Evolutionary conservation across 2,888 invertebrate species (phyloP), one percentile per base, ranked within the genome.

Genomic region (Syrista parreyssii): DNA sequence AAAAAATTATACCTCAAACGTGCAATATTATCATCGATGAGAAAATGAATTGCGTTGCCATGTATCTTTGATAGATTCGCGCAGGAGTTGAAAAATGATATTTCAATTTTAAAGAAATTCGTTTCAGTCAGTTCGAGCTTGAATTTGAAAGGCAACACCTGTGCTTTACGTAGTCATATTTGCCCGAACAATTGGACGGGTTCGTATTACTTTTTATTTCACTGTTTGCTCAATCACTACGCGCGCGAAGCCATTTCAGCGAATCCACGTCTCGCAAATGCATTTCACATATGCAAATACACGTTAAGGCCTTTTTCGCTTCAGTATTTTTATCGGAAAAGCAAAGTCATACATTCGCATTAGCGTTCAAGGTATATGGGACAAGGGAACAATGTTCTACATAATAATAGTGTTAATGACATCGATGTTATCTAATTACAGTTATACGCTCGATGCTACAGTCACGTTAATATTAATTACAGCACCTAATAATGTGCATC

Each of bases 361-460:
- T 73, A 78, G 72, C 68, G 68, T 75, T 78, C 77, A 36, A 71
- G 71, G 36, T 75, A 74, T 71, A 74, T 31, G 75, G 68, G 75
- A 71, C 78, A 68, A 72, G 71, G 40, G 78, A 75, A 78, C 78
- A 75, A 75, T 75, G 75, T 75, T 72, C 73, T 73, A 72, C 36
- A 36, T 79, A 83, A 83, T 83, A 84, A 82, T 83, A 82, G 83
- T 84, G 87, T 87, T 87, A 87, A 87, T 87, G 86, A 84, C 81
- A 81, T 78, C 73, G 82, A 82, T 82, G 85, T 85, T 86, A 85
- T 84, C 83, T 85, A 85, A 87, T 83, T 84, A 84, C 84, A 86
- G 86, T 87, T 87, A 87, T 84, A 80, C 80, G 23, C 55, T 23
- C 81, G 82, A 83, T 83, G 82, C 75, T 78, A 76, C 30, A 55